Conservation (phyloP, 2,888 invertebrate species). For the Amblyteles armatorius region DNA sequence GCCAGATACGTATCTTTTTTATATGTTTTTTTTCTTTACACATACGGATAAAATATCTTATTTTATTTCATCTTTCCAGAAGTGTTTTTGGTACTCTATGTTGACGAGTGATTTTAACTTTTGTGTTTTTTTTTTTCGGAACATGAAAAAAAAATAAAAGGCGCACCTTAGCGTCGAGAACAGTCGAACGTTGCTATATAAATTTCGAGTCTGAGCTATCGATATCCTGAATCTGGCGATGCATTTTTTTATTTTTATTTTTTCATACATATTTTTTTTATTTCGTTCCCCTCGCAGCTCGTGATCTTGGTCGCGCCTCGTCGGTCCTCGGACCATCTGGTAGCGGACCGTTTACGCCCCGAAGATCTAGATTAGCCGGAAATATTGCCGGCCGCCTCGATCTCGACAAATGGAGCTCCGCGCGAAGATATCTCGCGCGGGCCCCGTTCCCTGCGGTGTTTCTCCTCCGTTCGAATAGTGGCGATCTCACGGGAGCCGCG, state of each 20-base stretch:
- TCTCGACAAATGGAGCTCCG: slow-evolving; percentile 71
- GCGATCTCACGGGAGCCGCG: background rate
- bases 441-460: background rate
- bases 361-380: slow-evolving; percentile 72
- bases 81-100: too few species aligned
- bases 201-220: background rate
- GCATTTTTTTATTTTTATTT: background rate
- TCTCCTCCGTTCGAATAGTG: background rate
- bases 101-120: too few species aligned
- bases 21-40: too few species aligned
- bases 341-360: slow-evolving; percentile 65
- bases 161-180: background rate
- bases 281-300: slow-evolving; percentile 12
- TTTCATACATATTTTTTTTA: background rate
- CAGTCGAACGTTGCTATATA: background rate
- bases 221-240: background rate
- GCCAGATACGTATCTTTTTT: too few species aligned
- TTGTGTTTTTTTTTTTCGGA: background rate
- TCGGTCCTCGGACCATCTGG: slow-evolving; percentile 50
- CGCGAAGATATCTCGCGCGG: slow-evolving; percentile 33
- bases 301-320: slow-evolving; percentile 46
- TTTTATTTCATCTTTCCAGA: too few species aligned
- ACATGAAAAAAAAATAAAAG: background rate
- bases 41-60: too few species aligned
- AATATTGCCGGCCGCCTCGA: slow-evolving; percentile 70